These are phyloP conservation scores for Yponomeuta evonymella DNA, from an alignment of 2,888 invertebrate species.

Conservation along the genomic window DNA sequence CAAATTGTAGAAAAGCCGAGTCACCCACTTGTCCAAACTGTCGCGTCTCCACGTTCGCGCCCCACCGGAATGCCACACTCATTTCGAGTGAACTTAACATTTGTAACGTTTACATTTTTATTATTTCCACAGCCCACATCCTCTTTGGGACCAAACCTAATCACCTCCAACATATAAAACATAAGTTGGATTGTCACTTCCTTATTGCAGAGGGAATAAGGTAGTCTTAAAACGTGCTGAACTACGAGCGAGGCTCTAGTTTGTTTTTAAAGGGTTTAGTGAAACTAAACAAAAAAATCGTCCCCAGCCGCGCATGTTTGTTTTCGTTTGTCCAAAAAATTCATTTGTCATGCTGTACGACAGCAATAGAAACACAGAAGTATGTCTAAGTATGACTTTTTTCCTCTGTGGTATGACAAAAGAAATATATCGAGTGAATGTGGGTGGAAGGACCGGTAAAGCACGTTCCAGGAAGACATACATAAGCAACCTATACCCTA, in stretches of 20 bases:
- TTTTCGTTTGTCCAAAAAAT: constrained; percentile 45
- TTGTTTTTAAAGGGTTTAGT: constrained; percentile 22
- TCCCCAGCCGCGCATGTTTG: constrained; percentile 42
- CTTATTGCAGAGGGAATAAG: background rate
- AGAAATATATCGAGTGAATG: too few relatives aligned
- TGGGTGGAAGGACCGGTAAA: too few relatives aligned
- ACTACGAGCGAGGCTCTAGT: background rate
- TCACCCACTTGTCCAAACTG: constrained; percentile 18
- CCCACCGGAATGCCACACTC: constrained; percentile 47
- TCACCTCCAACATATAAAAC: background rate
- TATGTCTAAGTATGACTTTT: background rate
- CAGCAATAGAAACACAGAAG: background rate
- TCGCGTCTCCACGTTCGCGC: constrained; percentile 34
- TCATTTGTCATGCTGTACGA: constrained; percentile 45
- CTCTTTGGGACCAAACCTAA: constrained; percentile 27
- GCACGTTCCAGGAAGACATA: too few relatives aligned
- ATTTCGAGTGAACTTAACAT: constrained; percentile 32
- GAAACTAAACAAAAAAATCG: constrained; percentile 23
- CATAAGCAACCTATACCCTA: too few relatives aligned
- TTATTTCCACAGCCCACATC: constrained; percentile 43
- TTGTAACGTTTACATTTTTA: constrained; percentile 43
- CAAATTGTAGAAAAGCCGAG: background rate
- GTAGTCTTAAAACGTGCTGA: background rate
- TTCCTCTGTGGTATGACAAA: too few relatives aligned
- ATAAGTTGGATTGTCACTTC: background rate